Conservation (phyloP, 2,113 vertebrate genomes). For the Melanotaenia duboulayi region DNA sequence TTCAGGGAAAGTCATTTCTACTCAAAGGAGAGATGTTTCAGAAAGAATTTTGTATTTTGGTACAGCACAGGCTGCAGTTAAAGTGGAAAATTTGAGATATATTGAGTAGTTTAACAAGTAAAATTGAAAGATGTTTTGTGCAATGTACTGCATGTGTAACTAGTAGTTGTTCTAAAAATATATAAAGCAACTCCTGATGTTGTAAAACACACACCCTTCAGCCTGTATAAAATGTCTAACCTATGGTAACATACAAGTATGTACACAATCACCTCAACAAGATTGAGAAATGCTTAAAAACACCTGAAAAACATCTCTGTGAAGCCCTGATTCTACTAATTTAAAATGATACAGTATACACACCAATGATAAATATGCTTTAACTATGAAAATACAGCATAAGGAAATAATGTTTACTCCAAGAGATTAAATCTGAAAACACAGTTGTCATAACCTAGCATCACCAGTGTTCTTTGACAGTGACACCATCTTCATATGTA, state of each 20-base stretch:
- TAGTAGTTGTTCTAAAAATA: constrained; percentile 8
- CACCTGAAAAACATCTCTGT: constrained; percentile 6
- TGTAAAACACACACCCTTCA: constrained; percentile 41
- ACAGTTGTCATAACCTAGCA: neutral
- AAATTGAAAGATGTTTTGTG: neutral
- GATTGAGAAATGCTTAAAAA: constrained; percentile 14
- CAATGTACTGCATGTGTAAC: neutral
- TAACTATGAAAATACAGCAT: constrained; percentile 56
- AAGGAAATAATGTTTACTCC: constrained; percentile 55
- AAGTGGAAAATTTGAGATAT: neutral
- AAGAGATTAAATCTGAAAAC: constrained; percentile 7
- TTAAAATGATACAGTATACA: constrained; percentile 49
- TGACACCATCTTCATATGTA: constrained; percentile 35
- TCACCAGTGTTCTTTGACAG: constrained; percentile 15
- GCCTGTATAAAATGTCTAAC: constrained; percentile 50
- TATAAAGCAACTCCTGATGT: constrained; percentile 41
- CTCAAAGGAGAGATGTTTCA: neutral
- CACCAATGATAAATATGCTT: constrained; percentile 41
- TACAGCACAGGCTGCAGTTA: neutral
- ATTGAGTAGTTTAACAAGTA: neutral
- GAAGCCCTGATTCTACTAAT: constrained; percentile 35
- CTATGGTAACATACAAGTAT: constrained; percentile 45
- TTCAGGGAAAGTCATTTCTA: neutral
- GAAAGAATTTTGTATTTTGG: neutral
- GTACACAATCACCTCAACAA: constrained; percentile 49